A percentile compares a stretch with the other conserved stretches of the same genome.
Evolutionary conservation across 2,888 invertebrate species (phyloP).

Genomic region (Spilosoma lubricipeda): DNA sequence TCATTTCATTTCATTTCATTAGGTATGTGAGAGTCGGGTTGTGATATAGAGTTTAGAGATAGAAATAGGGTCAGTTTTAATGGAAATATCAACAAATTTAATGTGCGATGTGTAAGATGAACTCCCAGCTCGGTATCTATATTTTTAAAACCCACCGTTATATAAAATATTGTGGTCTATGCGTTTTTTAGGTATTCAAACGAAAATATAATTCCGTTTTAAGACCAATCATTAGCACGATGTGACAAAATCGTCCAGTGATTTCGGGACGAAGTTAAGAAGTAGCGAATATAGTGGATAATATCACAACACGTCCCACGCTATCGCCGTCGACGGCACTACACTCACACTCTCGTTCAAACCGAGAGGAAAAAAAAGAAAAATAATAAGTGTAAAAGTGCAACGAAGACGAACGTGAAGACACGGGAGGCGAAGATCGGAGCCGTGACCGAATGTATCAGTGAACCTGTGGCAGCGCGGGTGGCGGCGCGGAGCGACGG

Average conservation of each 20-base stretch:
- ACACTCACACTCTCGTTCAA: conserved; percentile 1
- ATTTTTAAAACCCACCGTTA: not conserved
- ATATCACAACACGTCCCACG: conserved; percentile 2
- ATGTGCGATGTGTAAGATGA: not conserved
- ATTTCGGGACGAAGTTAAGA: not conserved
- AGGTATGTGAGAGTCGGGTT: too few species aligned
- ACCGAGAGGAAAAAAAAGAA: not conserved
- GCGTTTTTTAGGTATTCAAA: not conserved
- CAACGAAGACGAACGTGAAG: conserved; percentile 1
- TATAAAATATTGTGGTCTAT: not conserved
- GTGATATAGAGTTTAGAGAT: not conserved
- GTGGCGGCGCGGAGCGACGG: not conserved
- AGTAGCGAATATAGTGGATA: not conserved
- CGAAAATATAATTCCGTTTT: not conserved
- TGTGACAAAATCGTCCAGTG: not conserved
- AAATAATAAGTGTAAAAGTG: not conserved
- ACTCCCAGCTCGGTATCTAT: not conserved
- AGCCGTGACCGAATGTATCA: conserved; percentile 6
- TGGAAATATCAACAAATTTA: not conserved
- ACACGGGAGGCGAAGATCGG: not conserved
- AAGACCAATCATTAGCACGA: not conserved
- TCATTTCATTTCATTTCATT: too few species aligned
- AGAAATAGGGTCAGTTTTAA: not conserved
- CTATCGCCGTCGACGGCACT: not conserved
- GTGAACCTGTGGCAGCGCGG: not conserved